Base-by-base conservation (phyloP, 1,140 invertebrate genomes). In the Drosophila pachea region DNA sequence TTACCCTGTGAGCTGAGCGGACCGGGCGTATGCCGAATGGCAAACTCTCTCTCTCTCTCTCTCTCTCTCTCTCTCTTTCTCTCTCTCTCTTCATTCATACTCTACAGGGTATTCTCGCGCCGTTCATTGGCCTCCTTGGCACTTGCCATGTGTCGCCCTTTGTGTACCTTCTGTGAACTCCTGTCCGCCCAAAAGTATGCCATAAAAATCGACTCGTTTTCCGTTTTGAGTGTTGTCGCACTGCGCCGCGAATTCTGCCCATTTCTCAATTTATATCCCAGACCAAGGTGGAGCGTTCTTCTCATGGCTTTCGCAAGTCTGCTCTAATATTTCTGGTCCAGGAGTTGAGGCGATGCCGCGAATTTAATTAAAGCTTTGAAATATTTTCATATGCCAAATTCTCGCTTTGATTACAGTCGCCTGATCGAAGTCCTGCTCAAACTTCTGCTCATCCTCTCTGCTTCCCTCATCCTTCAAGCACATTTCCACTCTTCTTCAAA, bases 141-240 rank as follows among this genome's bases (percentile, higher is more conserved):
- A 4, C 11, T 31, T 7, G 22, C 5, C 7, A 11, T 9, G 12
- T 42, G n/a, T 58, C 42, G n/a, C 49, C 9, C n/a, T 40, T 58
- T 35, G 12, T 29, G 8, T 31, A 32, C 29, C 33, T 52, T 32
- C 53, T 62, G 47, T 35, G 9, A 35, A 11, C 60, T 12, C 8
- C 35, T 33, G n/a, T 2, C 31, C 9, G 36, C 29, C 16, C 29
- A 33, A 53, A 73, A 64, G 71, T 73, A 55, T 70, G 61, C 66
- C 71, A 76, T 73, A 73, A 76, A 76, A 76, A 61, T 69, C 70
- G 55, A 74, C 66, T 76, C 65, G 58, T 66, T 75, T 73, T 62
- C 66, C 74, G 64, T 68, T 67, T 74, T 70, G 52, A 40, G 63
- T 35, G n/a, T 49, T 66, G 68, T 60, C 68, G 68, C 68, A 71